These are phyloP conservation scores for Cyrtorhinus lividipennis DNA, from an alignment of 1,140 invertebrate genomes.

Conservation along the genomic window DNA sequence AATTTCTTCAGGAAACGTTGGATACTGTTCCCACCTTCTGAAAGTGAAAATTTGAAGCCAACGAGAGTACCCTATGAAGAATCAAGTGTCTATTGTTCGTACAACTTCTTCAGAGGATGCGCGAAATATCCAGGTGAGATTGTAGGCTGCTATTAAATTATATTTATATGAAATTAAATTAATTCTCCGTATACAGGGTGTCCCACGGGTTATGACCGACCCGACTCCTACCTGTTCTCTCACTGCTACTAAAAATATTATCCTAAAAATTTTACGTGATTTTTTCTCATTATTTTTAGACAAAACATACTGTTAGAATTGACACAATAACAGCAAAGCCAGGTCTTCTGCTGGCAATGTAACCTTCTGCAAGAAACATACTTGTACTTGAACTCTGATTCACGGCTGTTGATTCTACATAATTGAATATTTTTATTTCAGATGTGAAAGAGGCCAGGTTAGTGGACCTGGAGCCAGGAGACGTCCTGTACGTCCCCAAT, in stretches of 20 bases:
- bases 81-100: slow-evolving; percentile 81
- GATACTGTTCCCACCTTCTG: slow-evolving; percentile 77
- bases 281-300: neutral
- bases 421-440: slow-evolving; percentile 25
- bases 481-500: slow-evolving; percentile 73
- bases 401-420: slow-evolving; percentile 21
- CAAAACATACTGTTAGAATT: neutral
- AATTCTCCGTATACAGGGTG: too few species aligned
- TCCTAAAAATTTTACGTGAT: neutral
- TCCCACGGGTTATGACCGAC: too few species aligned
- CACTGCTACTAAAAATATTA: too few species aligned
- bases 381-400: too few species aligned
- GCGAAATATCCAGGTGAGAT: slow-evolving; percentile 25
- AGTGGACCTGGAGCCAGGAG: slow-evolving; percentile 59
- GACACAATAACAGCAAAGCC: too few species aligned
- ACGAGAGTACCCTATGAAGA: slow-evolving; percentile 92
- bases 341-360: too few species aligned
- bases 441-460: slow-evolving; percentile 25
- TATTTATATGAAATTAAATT: neutral
- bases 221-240: too few species aligned
- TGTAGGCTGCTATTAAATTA: slow-evolving; percentile 9
- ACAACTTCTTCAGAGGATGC: slow-evolving; percentile 54
- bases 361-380: too few species aligned
- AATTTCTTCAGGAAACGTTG: slow-evolving; percentile 60
- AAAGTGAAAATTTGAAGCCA: slow-evolving; percentile 48